Conservation (phyloP, 2,888 invertebrate species). For the Torymus tubicola region DNA sequence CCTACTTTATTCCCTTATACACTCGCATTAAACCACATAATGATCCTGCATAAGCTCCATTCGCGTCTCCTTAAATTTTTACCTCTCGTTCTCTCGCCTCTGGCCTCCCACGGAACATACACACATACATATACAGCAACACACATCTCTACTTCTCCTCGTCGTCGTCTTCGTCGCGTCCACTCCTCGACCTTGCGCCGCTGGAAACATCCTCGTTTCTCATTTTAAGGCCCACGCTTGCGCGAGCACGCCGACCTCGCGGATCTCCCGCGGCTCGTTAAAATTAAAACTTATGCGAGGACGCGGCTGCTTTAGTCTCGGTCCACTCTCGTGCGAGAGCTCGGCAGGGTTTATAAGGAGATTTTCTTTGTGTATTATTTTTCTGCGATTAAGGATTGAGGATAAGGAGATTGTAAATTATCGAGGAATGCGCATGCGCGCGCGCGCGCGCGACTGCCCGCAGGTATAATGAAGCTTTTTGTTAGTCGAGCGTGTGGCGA, state of each 20-base stretch:
- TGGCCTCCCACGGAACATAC: conserved; percentile 20
- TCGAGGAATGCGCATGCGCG: background rate
- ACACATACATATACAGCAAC: no score
- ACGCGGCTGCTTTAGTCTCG: conserved; percentile 44
- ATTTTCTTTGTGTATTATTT: conserved; percentile 2
- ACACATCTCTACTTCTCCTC: background rate
- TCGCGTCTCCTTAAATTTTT: background rate
- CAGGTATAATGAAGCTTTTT: no score
- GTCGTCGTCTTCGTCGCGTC: conserved; percentile 25
- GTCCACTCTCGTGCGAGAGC: background rate
- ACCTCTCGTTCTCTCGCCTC: conserved; percentile 12
- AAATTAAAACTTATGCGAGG: conserved; percentile 55
- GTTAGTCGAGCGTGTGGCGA: no score
- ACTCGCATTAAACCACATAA: conserved; percentile 8
- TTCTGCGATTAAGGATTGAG: background rate
- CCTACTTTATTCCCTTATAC: background rate
- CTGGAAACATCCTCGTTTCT: conserved; percentile 50
- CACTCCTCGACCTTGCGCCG: conserved; percentile 48
- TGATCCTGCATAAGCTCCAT: conserved; percentile 18
- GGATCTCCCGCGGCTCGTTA: conserved; percentile 41
- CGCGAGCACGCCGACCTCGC: background rate
- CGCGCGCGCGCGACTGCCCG: no score
- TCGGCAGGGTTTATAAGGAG: conserved; percentile 7
- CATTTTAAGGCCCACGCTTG: conserved; percentile 47
- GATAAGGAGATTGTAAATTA: background rate